phyloP scores from a whole-genome alignment of 2,888 invertebrate species.

The Doris montereyensis region DNA sequence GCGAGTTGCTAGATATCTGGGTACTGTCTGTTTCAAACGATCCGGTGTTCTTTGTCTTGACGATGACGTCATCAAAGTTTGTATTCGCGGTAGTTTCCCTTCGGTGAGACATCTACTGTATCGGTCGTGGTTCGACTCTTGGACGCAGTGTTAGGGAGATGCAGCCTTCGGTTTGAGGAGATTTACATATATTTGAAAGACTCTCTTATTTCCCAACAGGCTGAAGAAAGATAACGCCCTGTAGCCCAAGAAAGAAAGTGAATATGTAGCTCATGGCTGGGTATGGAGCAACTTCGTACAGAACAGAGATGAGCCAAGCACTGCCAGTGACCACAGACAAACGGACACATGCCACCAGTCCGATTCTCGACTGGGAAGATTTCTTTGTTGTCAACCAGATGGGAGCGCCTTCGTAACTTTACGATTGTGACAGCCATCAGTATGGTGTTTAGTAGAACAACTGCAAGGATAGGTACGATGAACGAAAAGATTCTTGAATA shows the following conservation, averaged over 20 bases:
- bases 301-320: conserved; percentile 51
- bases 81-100: no score
- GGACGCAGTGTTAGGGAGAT: no score
- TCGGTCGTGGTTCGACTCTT: no score
- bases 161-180: no score
- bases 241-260: conserved; percentile 47
- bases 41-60: no score
- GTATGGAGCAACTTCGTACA: conserved; percentile 46
- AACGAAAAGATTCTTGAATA: conserved; percentile 45
- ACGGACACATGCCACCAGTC: conserved; percentile 46
- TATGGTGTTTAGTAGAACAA: conserved; percentile 48
- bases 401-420: conserved; percentile 35
- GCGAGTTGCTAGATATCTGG: no score
- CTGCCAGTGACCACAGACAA: conserved; percentile 52
- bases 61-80: no score
- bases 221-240: conserved; percentile 56
- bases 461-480: conserved; percentile 46
- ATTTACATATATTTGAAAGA: no score
- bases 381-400: no score
- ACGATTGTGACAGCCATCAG: conserved; percentile 48
- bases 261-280: conserved; percentile 47
- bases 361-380: not conserved
- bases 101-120: no score
- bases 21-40: no score
- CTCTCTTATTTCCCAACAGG: no score